A percentile compares a stretch with the other conserved stretches of the same genome.
Evolutionary conservation across 1,140 invertebrate species (phyloP).

Genomic region (Drosophila malerkotliana): DNA sequence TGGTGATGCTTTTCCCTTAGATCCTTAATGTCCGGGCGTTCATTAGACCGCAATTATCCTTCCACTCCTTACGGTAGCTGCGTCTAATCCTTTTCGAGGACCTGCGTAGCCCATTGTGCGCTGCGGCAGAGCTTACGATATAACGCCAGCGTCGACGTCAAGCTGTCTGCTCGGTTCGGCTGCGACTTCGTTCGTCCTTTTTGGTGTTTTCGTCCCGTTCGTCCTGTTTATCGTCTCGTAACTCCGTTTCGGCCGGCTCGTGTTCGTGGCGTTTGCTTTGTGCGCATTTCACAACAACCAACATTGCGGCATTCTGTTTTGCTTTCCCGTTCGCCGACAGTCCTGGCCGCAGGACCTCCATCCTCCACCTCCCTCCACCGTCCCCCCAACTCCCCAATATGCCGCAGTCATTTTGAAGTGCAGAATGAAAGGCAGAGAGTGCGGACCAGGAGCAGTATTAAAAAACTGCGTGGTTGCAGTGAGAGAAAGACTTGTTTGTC

Average conservation of each 20-base stretch:
- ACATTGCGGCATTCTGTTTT: slow-evolving; percentile 77
- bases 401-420: slow-evolving; percentile 21
- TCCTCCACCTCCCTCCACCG: slow-evolving; percentile 1
- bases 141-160: slow-evolving; percentile 27
- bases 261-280: slow-evolving; percentile 66
- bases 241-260: slow-evolving; percentile 29
- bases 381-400: slow-evolving; percentile 15
- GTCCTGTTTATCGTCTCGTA: slow-evolving; percentile 45
- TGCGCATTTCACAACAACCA: slow-evolving; percentile 72
- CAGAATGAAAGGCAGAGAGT: slow-evolving; percentile 17
- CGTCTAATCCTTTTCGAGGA: background rate
- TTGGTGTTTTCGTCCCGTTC: background rate
- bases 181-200: background rate
- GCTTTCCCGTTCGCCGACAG: slow-evolving; percentile 56
- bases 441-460: background rate
- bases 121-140: slow-evolving; percentile 33
- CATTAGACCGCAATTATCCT: background rate
- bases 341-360: background rate
- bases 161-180: slow-evolving; percentile 24
- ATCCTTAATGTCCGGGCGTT: background rate
- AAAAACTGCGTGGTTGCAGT: background rate
- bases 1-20: background rate
- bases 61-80: background rate
- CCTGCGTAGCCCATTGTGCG: slow-evolving; percentile 18
- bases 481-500: background rate